Base-by-base conservation (phyloP, 2,888 invertebrate species). In the Himalopsyche kuldschensis region DNA sequence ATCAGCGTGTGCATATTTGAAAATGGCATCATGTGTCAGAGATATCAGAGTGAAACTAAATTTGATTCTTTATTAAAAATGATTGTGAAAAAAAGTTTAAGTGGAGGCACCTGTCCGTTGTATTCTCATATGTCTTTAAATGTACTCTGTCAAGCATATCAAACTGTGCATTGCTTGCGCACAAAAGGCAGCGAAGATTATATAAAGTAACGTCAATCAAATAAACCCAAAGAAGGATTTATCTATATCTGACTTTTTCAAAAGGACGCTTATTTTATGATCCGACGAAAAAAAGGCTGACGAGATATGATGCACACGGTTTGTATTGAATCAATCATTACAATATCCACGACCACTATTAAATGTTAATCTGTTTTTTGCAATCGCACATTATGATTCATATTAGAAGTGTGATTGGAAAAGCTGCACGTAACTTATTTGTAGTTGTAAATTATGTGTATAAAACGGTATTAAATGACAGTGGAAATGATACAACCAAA, bases 201-300 rank as follows among this genome's bases (percentile, higher is more conserved):
- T n/a, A 75, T 75, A 75, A 30, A 75, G 75, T 75, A 15, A 75
- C 27, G 75, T 75, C 75, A 75, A 75, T 75, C 75, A 75, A 75
- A 75, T 20, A 55, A 75, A 30, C 30, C 75, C 24, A 27, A 75
- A 75, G 17, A 75, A 75, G 75, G 75, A 75, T 32, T 31, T 75
- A 75, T 75, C 75, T 75, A 55, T 55, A 55, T 55, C 24, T 55
- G 55, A 55, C n/a, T 55, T 55, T 20, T 55, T 20, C 41, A 41
- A 41, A 55, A 55, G 55, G 55, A 55, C 24, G 55, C 55, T 55
- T 8, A 24, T 55, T 55, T 55, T 55, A 20, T 4, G 20, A 55
- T 55, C 55, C 20, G 20, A 20, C 11, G 11, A 41, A 41, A 41
- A 41, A 41, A 41, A 41, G n/a, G 15, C 15, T 41, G 41, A 15